A percentile compares a stretch with the other conserved stretches of the same genome.
Evolutionary conservation across 2,888 invertebrate genomes (phyloP).

Genomic region (Phrixothrix hirtus): DNA sequence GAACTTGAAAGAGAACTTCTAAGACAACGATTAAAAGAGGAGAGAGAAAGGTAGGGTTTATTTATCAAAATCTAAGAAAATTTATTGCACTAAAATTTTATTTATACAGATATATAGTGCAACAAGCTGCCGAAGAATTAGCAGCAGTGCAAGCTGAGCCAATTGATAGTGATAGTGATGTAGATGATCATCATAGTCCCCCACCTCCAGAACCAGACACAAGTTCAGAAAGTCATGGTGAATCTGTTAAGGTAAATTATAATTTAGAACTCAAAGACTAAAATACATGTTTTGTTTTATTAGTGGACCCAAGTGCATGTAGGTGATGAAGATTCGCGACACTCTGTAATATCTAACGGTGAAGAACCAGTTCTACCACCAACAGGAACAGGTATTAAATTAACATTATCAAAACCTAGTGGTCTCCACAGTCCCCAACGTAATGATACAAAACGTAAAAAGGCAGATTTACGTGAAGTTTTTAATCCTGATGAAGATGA

Average conservation of each 20-base stretch:
- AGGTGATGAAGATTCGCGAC: conserved; percentile 57
- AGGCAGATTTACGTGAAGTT: conserved; percentile 79
- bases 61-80: no score
- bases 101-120: conserved; percentile 58
- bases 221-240: conserved; percentile 46
- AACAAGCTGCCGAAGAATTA: conserved; percentile 64
- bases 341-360: conserved; percentile 54
- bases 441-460: conserved; percentile 62
- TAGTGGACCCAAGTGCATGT: conserved; percentile 55
- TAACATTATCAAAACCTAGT: conserved; percentile 54
- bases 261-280: no score
- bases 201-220: conserved; percentile 48
- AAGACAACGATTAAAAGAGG: conserved; percentile 52
- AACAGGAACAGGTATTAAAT: conserved; percentile 52
- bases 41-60: conserved; percentile 53
- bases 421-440: conserved; percentile 51
- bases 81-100: no score
- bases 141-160: conserved; percentile 72
- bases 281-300: no score
- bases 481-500: conserved; percentile 86
- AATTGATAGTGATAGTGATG: conserved; percentile 71
- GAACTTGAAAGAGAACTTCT: conserved; percentile 75
- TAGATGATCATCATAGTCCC: conserved; percentile 52
- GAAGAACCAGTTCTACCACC: conserved; percentile 48
- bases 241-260: conserved; percentile 51